Conservation (phyloP, 2,113 vertebrate species). For the Indri indri region DNA sequence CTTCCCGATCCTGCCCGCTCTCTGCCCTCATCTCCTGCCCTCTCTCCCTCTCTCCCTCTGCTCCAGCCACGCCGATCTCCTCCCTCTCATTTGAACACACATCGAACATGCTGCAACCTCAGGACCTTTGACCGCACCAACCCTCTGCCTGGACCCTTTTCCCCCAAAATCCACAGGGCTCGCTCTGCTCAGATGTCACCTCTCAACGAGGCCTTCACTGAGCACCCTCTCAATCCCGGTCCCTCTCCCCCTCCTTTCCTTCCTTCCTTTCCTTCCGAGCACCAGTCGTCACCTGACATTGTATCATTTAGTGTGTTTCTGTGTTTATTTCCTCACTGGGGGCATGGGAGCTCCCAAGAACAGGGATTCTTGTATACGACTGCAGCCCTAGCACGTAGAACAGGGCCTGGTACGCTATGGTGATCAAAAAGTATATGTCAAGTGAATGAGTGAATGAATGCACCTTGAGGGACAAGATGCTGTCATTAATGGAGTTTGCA, state of each 20-base stretch:
- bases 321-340: not conserved
- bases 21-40: not conserved
- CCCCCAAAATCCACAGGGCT: not conserved
- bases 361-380: not conserved
- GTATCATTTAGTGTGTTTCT: not conserved
- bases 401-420: not conserved
- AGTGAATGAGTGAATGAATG: not conserved
- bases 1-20: not conserved
- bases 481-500: not conserved
- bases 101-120: not conserved
- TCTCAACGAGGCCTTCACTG: accelerated
- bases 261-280: not conserved
- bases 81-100: not conserved
- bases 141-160: not conserved
- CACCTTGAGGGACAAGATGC: not conserved
- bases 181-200: not conserved
- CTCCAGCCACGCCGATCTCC: not conserved
- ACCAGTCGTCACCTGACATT: not conserved
- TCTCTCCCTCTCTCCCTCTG: not conserved
- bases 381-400: no score
- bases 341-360: not conserved
- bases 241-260: not conserved
- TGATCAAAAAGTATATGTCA: not conserved
- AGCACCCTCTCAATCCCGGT: not conserved
- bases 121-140: not conserved